These are phyloP conservation scores for Perognathus longimembris DNA, from an alignment of 2,113 vertebrate genomes.

Conservation along the genomic window DNA sequence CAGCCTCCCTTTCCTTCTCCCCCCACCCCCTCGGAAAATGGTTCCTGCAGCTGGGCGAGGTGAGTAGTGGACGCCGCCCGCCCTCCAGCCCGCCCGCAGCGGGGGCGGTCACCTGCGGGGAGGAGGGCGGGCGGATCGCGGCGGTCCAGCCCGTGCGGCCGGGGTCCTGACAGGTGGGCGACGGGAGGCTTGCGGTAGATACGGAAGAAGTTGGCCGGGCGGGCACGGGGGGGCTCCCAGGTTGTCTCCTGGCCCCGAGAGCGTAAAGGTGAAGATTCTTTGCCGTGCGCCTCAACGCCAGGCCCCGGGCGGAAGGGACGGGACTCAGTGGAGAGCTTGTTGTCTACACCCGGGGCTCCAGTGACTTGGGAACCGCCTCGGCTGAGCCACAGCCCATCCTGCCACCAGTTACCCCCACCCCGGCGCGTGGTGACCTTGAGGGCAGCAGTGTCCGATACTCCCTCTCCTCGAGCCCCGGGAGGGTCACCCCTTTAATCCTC, in stretches of 20 bases:
- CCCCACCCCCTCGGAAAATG: constrained; percentile 67
- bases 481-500: constrained; percentile 55
- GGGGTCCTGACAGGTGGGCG: constrained; percentile 18
- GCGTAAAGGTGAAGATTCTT: constrained; percentile 65
- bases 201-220: constrained; percentile 59
- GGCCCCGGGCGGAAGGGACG: not conserved
- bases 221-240: not conserved
- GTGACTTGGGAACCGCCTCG: not conserved
- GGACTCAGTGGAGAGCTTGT: not conserved
- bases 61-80: constrained; percentile 75
- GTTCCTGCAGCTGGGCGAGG: constrained; percentile 74
- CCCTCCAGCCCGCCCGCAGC: not conserved
- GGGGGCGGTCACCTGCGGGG: constrained; percentile 70
- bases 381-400: constrained; percentile 60
- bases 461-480: not conserved
- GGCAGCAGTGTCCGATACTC: constrained; percentile 71
- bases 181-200: not conserved
- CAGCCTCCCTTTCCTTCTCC: not conserved
- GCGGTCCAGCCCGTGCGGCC: not conserved
- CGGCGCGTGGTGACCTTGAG: constrained; percentile 85
- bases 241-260: not conserved
- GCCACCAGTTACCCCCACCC: constrained; percentile 45
- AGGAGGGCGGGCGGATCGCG: not conserved
- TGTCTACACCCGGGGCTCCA: not conserved
- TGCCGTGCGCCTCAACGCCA: not conserved